phyloP scores from a whole-genome alignment of 2,888 invertebrate genomes.

The Elaeidobius kamerunicus region DNA sequence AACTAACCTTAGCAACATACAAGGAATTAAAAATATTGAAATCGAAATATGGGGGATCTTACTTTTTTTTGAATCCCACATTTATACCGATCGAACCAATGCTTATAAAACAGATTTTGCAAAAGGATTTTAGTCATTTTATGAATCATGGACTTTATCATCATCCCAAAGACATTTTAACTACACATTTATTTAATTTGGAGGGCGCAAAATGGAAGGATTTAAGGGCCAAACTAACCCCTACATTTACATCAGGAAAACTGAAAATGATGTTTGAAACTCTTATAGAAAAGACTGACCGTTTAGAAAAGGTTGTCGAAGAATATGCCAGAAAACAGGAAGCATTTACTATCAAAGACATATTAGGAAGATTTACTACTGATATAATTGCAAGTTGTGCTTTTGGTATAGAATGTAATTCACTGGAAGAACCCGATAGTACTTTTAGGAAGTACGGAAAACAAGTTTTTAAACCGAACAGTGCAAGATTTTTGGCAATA shows the following conservation, averaged over 20 bases:
- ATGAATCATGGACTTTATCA: slow-evolving; percentile 20
- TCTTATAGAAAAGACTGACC: slow-evolving; percentile 54
- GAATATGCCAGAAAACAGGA: slow-evolving; percentile 30
- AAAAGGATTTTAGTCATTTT: slow-evolving; percentile 19
- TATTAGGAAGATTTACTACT: too few species aligned
- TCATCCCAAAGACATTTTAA: slow-evolving; percentile 7
- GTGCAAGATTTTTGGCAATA: too few species aligned
- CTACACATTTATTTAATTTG: slow-evolving; percentile 7
- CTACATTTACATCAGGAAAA: too few species aligned
- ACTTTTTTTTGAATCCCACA: slow-evolving; percentile 7
- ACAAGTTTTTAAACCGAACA: too few species aligned
- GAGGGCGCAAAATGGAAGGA: slow-evolving; percentile 12
- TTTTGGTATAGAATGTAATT: too few species aligned
- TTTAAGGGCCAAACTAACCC: slow-evolving; percentile 45
- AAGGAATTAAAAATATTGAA: too few species aligned
- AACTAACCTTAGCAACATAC: too few species aligned
- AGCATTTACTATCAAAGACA: slow-evolving; percentile 44
- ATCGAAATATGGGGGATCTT: slow-evolving; percentile 16
- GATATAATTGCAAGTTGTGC: too few species aligned
- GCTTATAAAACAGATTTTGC: slow-evolving; percentile 15
- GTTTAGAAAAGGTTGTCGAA: slow-evolving; percentile 50
- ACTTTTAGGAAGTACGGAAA: too few species aligned
- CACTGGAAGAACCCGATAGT: too few species aligned
- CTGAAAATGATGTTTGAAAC: slow-evolving; percentile 63
- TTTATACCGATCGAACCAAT: slow-evolving; percentile 8